Conservation (phyloP, 2,113 vertebrate genomes). For the Xiphophorus hellerii region DNA sequence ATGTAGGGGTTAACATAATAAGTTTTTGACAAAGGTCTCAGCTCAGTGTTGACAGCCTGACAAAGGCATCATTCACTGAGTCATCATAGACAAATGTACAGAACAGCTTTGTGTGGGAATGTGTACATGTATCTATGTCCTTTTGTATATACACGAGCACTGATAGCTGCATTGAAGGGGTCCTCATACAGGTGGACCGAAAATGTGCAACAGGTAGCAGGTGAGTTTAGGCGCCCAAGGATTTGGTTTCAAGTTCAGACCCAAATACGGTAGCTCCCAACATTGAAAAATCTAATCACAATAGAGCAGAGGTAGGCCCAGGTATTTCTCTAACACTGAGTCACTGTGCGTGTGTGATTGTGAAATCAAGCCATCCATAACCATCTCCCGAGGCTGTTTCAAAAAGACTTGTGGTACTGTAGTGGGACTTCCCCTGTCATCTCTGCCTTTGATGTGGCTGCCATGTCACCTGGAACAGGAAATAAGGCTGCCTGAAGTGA, state of each 20-base stretch:
- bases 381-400: conserved; percentile 37
- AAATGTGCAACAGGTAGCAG: conserved; percentile 42
- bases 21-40: conserved; percentile 19
- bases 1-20: not conserved
- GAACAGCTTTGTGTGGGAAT: conserved; percentile 28
- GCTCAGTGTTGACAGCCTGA: conserved; percentile 22
- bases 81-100: conserved; percentile 54
- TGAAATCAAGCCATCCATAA: conserved; percentile 17
- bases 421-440: conserved; percentile 61
- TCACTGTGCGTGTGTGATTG: not conserved
- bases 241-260: conserved; percentile 61
- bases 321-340: not conserved
- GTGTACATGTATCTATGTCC: conserved; percentile 3
- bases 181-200: conserved; percentile 43
- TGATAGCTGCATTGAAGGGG: conserved; percentile 18
- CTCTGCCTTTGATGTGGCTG: conserved; percentile 66
- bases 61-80: conserved; percentile 30
- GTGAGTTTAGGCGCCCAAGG: conserved; percentile 25
- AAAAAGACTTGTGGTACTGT: conserved; percentile 30
- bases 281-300: conserved; percentile 39
- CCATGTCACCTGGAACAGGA: conserved; percentile 63
- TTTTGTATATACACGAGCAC: conserved; percentile 19
- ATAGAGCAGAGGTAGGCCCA: conserved; percentile 2
- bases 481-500: conserved; percentile 61
- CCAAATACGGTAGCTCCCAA: conserved; percentile 58